A percentile compares a stretch with the other conserved stretches of the same genome.
Evolutionary conservation across 2,797 vertebrate genomes (phyloP).

Genomic region (Hemitrygon akajei): DNA sequence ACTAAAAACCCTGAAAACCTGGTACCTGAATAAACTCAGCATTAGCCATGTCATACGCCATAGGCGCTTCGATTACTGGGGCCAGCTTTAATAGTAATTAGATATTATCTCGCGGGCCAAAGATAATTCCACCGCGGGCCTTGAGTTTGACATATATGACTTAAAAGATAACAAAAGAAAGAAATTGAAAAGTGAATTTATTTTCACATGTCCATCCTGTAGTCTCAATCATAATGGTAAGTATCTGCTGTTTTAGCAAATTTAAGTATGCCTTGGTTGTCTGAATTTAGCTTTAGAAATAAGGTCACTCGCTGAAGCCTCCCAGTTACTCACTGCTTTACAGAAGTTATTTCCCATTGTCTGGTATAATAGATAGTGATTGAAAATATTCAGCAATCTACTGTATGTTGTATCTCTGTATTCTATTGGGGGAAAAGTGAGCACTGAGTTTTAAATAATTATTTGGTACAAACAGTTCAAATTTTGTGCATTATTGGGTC

Average conservation of each 20-base stretch:
- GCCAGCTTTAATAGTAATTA: too few species aligned
- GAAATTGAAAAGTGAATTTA: neutral
- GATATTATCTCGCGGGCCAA: too few species aligned
- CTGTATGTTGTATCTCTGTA: neutral
- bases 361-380: neutral
- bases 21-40: too few species aligned
- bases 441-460: neutral
- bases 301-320: neutral
- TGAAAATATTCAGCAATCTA: neutral
- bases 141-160: too few species aligned
- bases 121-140: too few species aligned
- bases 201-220: neutral
- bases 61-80: too few species aligned
- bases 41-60: too few species aligned
- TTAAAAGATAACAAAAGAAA: neutral
- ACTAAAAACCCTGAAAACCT: too few species aligned
- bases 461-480: neutral
- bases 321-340: neutral
- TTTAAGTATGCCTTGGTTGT: neutral
- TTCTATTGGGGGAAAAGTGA: neutral
- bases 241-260: neutral
- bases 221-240: neutral
- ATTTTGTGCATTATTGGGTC: neutral
- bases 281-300: neutral
- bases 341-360: neutral